Evolutionary conservation across 2,113 vertebrate genomes (phyloP).

Genomic region (Rhodinocichla rosea): DNA sequence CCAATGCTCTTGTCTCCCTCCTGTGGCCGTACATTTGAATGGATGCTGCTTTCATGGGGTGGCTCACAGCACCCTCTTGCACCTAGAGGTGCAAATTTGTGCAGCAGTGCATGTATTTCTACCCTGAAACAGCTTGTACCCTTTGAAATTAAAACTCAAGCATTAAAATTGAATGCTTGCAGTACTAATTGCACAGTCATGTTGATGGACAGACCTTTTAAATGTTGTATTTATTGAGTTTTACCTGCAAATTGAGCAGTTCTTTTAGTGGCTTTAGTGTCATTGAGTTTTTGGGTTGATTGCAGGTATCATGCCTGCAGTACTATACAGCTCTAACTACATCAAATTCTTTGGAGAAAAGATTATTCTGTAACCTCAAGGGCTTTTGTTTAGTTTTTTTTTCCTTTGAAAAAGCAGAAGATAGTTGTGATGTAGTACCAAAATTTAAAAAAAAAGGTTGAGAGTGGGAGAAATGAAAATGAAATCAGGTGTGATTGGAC

Average conservation of each 20-base stretch:
- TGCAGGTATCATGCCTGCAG: neutral
- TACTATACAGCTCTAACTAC: neutral
- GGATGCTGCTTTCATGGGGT: neutral
- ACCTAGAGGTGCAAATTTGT: neutral
- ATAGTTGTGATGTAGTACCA: neutral
- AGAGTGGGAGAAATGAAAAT: neutral
- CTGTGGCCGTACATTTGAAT: neutral
- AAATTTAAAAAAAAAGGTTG: accelerated
- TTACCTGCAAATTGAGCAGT: neutral
- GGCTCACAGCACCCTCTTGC: neutral
- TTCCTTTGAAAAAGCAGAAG: neutral
- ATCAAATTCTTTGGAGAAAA: neutral
- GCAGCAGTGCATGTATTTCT: neutral
- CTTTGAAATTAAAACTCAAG: neutral
- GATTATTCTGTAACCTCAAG: neutral
- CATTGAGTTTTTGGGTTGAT: neutral
- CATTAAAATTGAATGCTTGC: neutral
- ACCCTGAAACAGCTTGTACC: neutral
- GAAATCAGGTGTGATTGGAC: neutral
- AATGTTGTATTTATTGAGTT: neutral
- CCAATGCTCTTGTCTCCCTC: neutral
- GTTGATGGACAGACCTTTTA: neutral
- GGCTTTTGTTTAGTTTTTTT: neutral
- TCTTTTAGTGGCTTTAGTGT: neutral
- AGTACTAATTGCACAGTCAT: neutral